Percentiles rank a stretch among this genome's conserved stretches.
These are phyloP conservation scores for Spongia lamella DNA, from an alignment of 37 sponge, comb jelly and placozoan species.

Conservation along the genomic window DNA sequence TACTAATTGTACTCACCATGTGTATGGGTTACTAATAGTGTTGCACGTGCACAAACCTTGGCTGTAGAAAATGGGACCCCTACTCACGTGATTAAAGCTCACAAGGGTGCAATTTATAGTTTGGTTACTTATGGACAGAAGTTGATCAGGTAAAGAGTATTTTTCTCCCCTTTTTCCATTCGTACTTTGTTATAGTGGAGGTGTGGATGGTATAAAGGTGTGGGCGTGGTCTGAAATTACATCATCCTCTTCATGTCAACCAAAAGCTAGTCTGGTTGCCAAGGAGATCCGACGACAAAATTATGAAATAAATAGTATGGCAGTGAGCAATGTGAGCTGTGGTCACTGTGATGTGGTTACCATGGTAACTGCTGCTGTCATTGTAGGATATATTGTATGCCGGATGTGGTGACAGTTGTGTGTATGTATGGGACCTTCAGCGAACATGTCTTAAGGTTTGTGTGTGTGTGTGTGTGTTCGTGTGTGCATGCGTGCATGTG, in stretches of 20 bases:
- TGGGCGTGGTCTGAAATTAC: conserved; percentile 60
- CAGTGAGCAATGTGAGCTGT: too few species aligned
- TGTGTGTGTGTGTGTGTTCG: conserved; percentile 1
- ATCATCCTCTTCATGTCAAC: background rate
- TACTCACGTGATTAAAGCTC: conserved; percentile 6
- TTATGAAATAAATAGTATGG: too few species aligned
- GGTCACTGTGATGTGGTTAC: conserved; percentile 8
- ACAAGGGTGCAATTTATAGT: conserved; percentile 40
- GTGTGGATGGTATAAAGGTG: conserved; percentile 21
- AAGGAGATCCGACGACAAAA: too few species aligned
- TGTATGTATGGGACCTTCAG: conserved; percentile 46
- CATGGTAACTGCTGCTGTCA: background rate
- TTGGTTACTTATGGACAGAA: conserved; percentile 15
- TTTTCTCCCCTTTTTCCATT: background rate
- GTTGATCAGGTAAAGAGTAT: conserved; percentile 20
- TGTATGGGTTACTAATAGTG: background rate
- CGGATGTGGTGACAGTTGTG: conserved; percentile 39
- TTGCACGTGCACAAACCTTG: conserved; percentile 20
- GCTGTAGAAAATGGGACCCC: too few species aligned
- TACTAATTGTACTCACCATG: background rate
- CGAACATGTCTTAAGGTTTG: conserved; percentile 47
- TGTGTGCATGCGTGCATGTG: background rate
- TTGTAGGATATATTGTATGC: conserved; percentile 29
- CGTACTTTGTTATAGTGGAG: conserved; percentile 35
- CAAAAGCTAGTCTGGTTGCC: too few species aligned